Percentiles rank a stretch among this genome's conserved stretches.
Conservation (phyloP, 2,113 vertebrate genomes). For the Serilophus lunatus region DNA sequence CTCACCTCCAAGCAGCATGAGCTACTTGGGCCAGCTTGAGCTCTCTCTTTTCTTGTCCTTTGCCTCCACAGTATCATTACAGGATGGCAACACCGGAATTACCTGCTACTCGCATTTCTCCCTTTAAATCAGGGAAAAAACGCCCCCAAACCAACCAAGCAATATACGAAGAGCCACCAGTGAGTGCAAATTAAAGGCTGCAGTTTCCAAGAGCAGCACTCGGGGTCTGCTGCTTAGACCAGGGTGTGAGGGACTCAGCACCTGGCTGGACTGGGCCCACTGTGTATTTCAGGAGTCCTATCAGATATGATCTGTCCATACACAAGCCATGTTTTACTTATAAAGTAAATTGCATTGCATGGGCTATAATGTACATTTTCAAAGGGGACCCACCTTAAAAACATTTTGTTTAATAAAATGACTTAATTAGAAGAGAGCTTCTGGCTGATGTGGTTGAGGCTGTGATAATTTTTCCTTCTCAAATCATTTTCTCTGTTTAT, state of each 20-base stretch:
- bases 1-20: background rate
- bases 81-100: background rate
- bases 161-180: background rate
- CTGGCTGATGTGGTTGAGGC: slow-evolving; percentile 62
- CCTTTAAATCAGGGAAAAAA: background rate
- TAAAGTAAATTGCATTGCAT: slow-evolving; percentile 55
- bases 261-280: background rate
- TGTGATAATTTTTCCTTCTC: slow-evolving; percentile 66
- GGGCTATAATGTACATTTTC: slow-evolving; percentile 56
- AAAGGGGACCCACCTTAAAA: slow-evolving; percentile 64
- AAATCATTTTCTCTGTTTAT: slow-evolving; percentile 66
- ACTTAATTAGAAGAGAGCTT: slow-evolving; percentile 68
- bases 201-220: background rate
- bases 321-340: slow-evolving; percentile 52
- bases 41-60: background rate
- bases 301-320: slow-evolving; percentile 24
- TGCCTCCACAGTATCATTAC: background rate
- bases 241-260: background rate
- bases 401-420: slow-evolving; percentile 71
- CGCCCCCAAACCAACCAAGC: background rate
- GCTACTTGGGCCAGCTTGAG: background rate
- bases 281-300: background rate
- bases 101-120: background rate
- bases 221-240: background rate
- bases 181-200: background rate